Evolutionary conservation across 1,140 invertebrate genomes (phyloP).

Genomic region (Hypsibius dujardini): DNA sequence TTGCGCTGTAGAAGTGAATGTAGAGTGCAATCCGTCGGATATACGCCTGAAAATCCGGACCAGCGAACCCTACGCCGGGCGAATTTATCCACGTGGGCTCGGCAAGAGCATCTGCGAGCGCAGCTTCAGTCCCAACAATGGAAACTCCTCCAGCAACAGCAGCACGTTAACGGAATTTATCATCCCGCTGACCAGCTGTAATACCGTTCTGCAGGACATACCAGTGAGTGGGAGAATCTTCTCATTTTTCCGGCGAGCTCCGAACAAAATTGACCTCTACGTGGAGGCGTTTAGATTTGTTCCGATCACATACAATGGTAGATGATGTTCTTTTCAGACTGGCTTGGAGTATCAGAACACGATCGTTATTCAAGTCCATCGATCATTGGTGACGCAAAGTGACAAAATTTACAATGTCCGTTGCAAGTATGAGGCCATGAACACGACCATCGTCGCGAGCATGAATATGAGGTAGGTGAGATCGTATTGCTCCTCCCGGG

Average conservation of each 20-base stretch:
- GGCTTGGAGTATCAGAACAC: constrained; percentile 13
- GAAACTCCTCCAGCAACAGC: no score
- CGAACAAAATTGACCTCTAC: no score
- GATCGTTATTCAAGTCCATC: constrained; percentile 1
- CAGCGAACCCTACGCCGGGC: background rate
- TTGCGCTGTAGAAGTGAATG: background rate
- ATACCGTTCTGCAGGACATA: background rate
- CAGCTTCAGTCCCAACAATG: no score
- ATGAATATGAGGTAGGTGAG: constrained; percentile 13
- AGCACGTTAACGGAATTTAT: no score
- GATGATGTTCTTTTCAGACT: background rate
- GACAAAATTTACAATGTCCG: constrained; percentile 10
- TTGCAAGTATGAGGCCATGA: background rate
- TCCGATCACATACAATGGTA: no score
- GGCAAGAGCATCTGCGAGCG: background rate
- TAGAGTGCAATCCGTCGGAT: background rate
- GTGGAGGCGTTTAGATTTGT: no score
- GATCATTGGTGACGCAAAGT: background rate
- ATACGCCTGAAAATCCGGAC: constrained; percentile 4
- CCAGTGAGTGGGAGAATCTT: background rate
- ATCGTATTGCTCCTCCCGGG: no score
- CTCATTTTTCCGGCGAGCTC: no score
- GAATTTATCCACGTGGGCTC: constrained; percentile 1
- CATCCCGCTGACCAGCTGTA: background rate
- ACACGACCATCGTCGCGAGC: constrained; percentile 7